These are phyloP conservation scores for Dynastes maya DNA, from an alignment of 2,888 invertebrate genomes.

Conservation along the genomic window DNA sequence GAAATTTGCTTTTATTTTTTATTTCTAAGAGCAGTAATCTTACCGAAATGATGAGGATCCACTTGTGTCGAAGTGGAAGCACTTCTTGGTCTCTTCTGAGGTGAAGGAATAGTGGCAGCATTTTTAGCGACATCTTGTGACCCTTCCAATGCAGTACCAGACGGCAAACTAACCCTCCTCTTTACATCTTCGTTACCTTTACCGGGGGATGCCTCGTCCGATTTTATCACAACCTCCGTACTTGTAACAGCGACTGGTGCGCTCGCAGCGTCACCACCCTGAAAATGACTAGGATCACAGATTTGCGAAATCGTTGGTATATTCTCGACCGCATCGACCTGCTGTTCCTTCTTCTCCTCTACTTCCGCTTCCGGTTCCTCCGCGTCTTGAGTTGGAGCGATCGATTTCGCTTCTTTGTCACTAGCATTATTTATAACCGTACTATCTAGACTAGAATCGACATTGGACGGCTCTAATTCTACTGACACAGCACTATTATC, in stretches of 20 bases:
- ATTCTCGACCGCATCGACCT: constrained; percentile 71
- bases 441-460: constrained; percentile 66
- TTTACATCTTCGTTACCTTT: constrained; percentile 61
- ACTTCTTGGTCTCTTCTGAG: constrained; percentile 83
- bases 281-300: constrained; percentile 79
- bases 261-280: constrained; percentile 42
- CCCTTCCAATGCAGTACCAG: constrained; percentile 64
- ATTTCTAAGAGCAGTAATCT: constrained; percentile 59
- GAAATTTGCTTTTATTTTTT: too few relatives aligned
- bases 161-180: constrained; percentile 77
- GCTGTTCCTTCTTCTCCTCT: constrained; percentile 56
- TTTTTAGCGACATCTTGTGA: constrained; percentile 65
- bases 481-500: constrained; percentile 71
- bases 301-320: constrained; percentile 83
- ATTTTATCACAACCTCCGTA: constrained; percentile 27
- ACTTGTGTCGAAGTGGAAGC: constrained; percentile 88
- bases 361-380: constrained; percentile 43
- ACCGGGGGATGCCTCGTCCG: constrained; percentile 49
- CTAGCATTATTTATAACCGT: constrained; percentile 50
- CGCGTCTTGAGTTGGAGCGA: constrained; percentile 47
- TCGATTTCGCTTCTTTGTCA: constrained; percentile 36
- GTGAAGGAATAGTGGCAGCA: constrained; percentile 72
- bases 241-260: constrained; percentile 32
- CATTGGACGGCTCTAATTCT: constrained; percentile 72
- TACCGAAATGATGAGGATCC: constrained; percentile 89